Base-by-base conservation (phyloP, 2,797 vertebrate species). In the Acipenser transmontanus region DNA sequence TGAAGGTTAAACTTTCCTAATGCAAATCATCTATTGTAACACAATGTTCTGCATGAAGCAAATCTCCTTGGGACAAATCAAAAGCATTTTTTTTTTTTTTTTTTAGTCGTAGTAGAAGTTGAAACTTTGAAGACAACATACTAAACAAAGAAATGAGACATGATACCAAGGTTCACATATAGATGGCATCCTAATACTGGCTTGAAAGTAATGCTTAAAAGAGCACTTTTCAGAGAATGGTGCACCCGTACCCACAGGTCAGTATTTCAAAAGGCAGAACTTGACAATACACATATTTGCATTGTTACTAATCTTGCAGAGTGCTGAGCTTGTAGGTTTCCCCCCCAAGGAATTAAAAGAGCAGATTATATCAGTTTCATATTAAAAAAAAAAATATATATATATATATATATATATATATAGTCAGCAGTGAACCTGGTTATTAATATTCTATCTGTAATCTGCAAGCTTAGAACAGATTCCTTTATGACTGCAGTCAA, bases 401-500 rank as follows among this genome's bases (percentile, higher is more conserved):
- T 17, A 17, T 17, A 17, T 17, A 57, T 57, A 12, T 57, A 57
- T 57, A 57, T n/a, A 57, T 13, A 13, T 12, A n/a, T n/a, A 57
- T 13, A 2, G 54, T 57, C 54, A 57, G 13, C 6, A 14, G 54
- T n/a, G 11, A n/a, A 57, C 54, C 12, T 57, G 12, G 6, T 57
- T 20, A 61, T 61, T 61, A 61, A 13, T 8, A 61, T 47, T 61
- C 60, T 47, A 17, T 61, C 8, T 14, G 60, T 61, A 61, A 34
- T 17, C 60, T 47, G 17, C 60, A 61, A 14, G 60, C 7, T 10
- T 61, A 34, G 34, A 10, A 47, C 60, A 6, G 7, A 60, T 34
- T 61, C 34, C 34, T 17, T 20, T 14, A 61, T 61, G 60, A 61
- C 60, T 61, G 60, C 60, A 20, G 17, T 17, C 60, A 20, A 61